Evolutionary conservation across 2,888 invertebrate species (phyloP).

Genomic region (Heliconius sara): DNA sequence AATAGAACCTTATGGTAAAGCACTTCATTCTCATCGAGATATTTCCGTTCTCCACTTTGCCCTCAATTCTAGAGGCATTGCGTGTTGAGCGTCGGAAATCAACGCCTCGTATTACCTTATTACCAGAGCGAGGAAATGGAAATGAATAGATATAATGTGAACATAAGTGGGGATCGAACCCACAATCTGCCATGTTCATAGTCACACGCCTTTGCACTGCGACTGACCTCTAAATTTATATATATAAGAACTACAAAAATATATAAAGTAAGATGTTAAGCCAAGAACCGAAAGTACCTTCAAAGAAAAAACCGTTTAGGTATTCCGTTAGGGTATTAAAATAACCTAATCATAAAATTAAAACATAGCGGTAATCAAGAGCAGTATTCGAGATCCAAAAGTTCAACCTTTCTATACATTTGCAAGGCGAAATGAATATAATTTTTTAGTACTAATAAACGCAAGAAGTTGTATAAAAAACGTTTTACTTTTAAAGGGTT

Average conservation of each 20-base stretch:
- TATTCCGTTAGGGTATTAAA: not conserved
- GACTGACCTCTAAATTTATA: not conserved
- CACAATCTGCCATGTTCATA: no score
- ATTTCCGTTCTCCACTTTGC: no score
- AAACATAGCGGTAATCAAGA: slow-evolving; percentile 7
- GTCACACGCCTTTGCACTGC: no score
- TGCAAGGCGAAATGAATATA: slow-evolving; percentile 5
- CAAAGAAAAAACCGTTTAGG: not conserved
- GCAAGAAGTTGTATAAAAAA: slow-evolving; percentile 32
- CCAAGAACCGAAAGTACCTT: not conserved
- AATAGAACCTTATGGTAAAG: no score
- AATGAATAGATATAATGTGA: no score
- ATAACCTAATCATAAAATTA: slow-evolving; percentile 3
- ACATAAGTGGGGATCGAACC: no score
- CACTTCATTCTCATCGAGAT: no score
- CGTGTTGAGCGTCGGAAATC: no score
- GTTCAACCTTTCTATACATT: not conserved
- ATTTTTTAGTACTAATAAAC: slow-evolving; percentile 36
- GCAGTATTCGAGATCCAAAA: not conserved
- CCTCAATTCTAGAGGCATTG: no score
- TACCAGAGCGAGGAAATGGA: no score
- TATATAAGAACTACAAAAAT: not conserved
- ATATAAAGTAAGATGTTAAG: not conserved
- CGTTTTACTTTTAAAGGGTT: slow-evolving; percentile 31
- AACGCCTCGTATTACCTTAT: no score